These are phyloP conservation scores for Formica aserva DNA, from an alignment of 2,888 invertebrate species.

Conservation along the genomic window DNA sequence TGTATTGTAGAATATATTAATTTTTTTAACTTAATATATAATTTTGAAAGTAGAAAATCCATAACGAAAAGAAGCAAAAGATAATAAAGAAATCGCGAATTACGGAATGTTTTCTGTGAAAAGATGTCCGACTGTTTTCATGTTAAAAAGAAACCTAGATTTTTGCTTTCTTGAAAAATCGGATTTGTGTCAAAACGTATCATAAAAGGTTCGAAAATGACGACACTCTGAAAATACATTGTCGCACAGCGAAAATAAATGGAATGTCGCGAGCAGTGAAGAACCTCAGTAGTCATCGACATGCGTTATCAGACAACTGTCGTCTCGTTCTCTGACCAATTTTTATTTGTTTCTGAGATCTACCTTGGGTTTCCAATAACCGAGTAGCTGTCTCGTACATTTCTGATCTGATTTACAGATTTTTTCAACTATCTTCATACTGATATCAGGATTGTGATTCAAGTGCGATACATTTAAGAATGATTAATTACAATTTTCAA, in stretches of 20 bases:
- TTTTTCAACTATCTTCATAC: neutral
- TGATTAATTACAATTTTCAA: neutral
- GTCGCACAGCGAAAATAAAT: constrained; percentile 26
- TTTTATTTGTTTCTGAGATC: constrained; percentile 12
- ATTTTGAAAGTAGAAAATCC: neutral
- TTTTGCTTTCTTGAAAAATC: constrained; percentile 35
- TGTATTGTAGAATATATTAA: neutral
- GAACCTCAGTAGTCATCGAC: constrained; percentile 17
- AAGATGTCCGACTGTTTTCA: neutral
- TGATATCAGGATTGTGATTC: neutral
- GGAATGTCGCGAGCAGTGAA: constrained; percentile 12
- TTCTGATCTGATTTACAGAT: neutral
- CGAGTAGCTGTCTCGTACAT: neutral
- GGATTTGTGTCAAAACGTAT: constrained; percentile 28
- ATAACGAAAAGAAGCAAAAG: neutral
- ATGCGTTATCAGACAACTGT: constrained; percentile 20
- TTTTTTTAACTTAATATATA: neutral
- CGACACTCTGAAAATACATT: constrained; percentile 8
- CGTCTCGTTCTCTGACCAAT: constrained; percentile 21
- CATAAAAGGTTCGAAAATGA: constrained; percentile 24
- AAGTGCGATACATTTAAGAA: neutral
- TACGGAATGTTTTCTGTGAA: neutral
- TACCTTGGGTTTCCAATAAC: constrained; percentile 17
- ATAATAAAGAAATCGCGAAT: neutral
- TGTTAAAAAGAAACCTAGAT: constrained; percentile 13